Percentiles rank a stretch among this genome's conserved stretches.
Conservation (phyloP, 1,140 invertebrate genomes). For the Atta cephalotes region DNA sequence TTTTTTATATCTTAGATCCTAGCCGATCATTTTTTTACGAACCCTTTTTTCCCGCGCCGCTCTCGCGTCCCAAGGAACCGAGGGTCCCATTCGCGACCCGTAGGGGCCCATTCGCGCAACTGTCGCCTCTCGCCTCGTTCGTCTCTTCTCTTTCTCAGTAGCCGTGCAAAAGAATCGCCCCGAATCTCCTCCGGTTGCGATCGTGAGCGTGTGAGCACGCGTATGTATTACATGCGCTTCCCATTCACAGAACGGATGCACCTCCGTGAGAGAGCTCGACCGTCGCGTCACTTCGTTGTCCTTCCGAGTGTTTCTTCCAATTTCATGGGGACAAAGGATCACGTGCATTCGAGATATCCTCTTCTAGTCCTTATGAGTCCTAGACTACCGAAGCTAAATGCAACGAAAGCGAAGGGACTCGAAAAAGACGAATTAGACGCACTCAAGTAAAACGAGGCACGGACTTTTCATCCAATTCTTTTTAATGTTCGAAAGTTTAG, state of each 20-base stretch:
- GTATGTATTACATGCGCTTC: conserved; percentile 53
- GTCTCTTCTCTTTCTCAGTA: background rate
- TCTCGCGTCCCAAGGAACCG: conserved; percentile 51
- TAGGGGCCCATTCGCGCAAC: conserved; percentile 76
- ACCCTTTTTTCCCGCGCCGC: conserved; percentile 81
- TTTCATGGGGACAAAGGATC: conserved; percentile 57
- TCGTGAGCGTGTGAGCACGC: conserved; percentile 43
- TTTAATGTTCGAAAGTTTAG: background rate
- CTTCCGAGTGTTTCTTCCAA: conserved; percentile 46
- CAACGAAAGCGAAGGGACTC: conserved; percentile 27
- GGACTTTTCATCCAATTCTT: background rate
- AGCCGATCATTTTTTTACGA: conserved; percentile 84
- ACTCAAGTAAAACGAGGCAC: background rate
- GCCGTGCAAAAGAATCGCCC: conserved; percentile 59
- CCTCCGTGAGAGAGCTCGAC: conserved; percentile 54
- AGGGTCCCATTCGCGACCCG: conserved; percentile 46
- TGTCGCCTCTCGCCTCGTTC: conserved; percentile 74
- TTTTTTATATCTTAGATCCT: conserved; percentile 83
- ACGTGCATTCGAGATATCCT: conserved; percentile 45
- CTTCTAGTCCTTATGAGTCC: background rate
- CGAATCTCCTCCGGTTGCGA: conserved; percentile 46
- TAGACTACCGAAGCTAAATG: conserved; percentile 35
- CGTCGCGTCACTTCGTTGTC: conserved; percentile 49
- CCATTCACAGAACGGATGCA: conserved; percentile 54
- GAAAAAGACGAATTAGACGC: background rate